Evolutionary conservation across 64 coral and sea anemone species (phyloP).

Genomic region (Anthopleura sola): DNA sequence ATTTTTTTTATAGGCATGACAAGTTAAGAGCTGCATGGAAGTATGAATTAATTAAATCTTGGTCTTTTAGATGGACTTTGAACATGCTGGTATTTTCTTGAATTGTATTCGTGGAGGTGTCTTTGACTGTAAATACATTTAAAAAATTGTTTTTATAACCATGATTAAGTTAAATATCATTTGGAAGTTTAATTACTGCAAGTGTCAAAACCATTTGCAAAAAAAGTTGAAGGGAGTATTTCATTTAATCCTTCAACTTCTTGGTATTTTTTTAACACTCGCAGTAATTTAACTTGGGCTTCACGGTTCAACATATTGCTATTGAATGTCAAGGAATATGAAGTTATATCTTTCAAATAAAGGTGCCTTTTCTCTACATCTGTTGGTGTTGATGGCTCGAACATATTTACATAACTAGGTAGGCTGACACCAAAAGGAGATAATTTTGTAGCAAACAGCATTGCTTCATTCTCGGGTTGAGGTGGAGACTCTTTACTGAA

Average conservation of each 20-base stretch:
- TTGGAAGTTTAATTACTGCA: background rate
- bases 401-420: background rate
- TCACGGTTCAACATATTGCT: no score
- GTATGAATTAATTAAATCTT: background rate
- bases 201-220: no score
- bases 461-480: background rate
- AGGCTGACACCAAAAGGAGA: background rate
- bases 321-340: no score
- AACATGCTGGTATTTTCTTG: background rate
- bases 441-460: background rate
- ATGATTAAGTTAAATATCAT: background rate
- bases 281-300: background rate
- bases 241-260: background rate
- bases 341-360: background rate
- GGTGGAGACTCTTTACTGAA: background rate
- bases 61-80: background rate
- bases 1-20: no score
- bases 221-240: background rate
- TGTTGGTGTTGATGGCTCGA: background rate
- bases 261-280: background rate
- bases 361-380: background rate
- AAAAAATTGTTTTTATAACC: background rate
- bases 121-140: background rate
- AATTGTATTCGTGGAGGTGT: background rate
- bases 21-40: no score